Base-by-base conservation (phyloP, 1,140 invertebrate genomes). In the Hyles vespertilio region DNA sequence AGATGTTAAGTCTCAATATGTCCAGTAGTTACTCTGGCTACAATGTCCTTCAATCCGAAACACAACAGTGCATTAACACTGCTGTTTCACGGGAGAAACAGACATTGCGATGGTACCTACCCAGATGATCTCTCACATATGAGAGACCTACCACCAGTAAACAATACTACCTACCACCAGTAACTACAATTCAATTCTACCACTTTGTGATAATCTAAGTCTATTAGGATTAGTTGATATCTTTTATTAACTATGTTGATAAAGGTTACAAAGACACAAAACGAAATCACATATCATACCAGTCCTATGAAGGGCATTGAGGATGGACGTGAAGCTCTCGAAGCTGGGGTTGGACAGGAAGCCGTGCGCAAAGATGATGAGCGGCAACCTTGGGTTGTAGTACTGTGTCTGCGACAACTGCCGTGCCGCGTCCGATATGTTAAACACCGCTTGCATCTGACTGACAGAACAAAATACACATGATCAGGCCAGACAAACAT, bases 361-460 rank as follows among this genome's bases (percentile, higher is more conserved):
- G 12, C 87, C 87, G 65, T 89, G 87, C 1, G 83, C 51, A 74
- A 78, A 89, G 40, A 89, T 74, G 8, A 76, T 65, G 7, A 88
- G 61, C 7, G 69, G 72, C 33, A 75, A 51, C 1, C 60, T 56
- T n/a, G 58, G 54, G 22, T 79, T 66, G 66, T 62, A 75, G 2
- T 59, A 52, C 6, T 58, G 54, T 2, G 71, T 55, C 44, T 71
- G 45, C 3, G 72, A 56, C 40, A 84, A 55, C 3, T 48, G 33
- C 3, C 49, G 46, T 4, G 69, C 63, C 3, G 72, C 81, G 10
- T 22, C 32, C 50, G 50, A 70, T 50, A 87, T 79, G 58, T 79
- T 79, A 56, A 69, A 51, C 22, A 32, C 22, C 5, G 33, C 10
- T n/a, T 33, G 22, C 3, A 51, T 32, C n/a, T 12, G 5, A 9